Evolutionary conservation across 1,140 invertebrate genomes (phyloP), one percentile per base, ranked within the genome.

Genomic region (Lucilia sericata): DNA sequence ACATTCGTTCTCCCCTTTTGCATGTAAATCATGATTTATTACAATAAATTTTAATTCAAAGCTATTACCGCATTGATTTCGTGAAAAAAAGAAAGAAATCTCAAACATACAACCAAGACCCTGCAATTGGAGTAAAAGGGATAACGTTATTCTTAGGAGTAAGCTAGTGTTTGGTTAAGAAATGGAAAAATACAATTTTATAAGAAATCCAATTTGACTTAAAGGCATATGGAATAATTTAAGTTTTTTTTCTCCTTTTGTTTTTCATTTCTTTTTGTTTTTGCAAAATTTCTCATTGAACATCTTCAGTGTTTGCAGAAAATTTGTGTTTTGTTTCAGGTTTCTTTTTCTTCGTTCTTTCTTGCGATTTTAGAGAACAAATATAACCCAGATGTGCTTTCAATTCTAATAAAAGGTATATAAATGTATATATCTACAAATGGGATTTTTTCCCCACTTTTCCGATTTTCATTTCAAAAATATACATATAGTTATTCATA

Each of bases 341-440:
- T 19, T 78, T 42, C 75, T 80, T 51, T 80, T 80, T 76, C n/a
- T 78, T 78, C 75, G 7, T 47, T 10, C 17, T 47, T 78, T 78
- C 13, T 21, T 70, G n/a, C 76, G n/a, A 42, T 80, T 82, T 82
- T 60, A 65, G 17, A 21, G 81, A 60, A 65, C 81, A 65, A 82
- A 82, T 82, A 82, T 82, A 65, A 82, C 81, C 81, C 81, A 82
- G 81, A 82, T 82, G 81, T 82, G 81, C 60, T 65, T 82, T 82
- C 81, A 65, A 82, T 82, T 82, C 55, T 21, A 82, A 82, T 82
- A 82, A 82, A 82, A 82, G 81, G 51, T 82, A 70, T 21, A 70
- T 70, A 30, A 30, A 3, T 30, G 25, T 30, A 42, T 10, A 42
- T 19, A 70, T 70, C 2, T 21, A 70, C 8, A 25, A 70, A 70